Evolutionary conservation across 2,113 vertebrate genomes (phyloP).

Genomic region (Pedionomus torquatus): DNA sequence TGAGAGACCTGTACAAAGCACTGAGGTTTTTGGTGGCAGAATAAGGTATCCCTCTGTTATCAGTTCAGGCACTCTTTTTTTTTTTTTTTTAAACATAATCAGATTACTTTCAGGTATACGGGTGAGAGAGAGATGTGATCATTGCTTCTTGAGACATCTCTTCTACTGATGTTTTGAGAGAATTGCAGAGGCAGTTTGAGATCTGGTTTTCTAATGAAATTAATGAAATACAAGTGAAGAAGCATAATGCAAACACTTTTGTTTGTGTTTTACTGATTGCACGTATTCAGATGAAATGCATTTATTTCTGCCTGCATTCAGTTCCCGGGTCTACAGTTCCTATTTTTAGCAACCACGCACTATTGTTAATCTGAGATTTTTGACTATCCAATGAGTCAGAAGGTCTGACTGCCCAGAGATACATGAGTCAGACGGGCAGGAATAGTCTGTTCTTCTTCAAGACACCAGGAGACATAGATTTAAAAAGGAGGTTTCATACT

Average conservation of each 20-base stretch:
- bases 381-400: slow-evolving; percentile 74
- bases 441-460: slow-evolving; percentile 71
- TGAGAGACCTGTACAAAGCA: background rate
- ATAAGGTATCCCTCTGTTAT: rapidly evolving
- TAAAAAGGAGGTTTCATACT: slow-evolving; percentile 60
- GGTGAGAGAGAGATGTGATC: rapidly evolving
- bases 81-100: background rate
- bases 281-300: background rate
- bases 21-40: background rate
- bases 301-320: slow-evolving; percentile 48
- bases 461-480: slow-evolving; percentile 52
- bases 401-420: slow-evolving; percentile 73
- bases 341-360: slow-evolving; percentile 72
- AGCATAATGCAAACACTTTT: background rate
- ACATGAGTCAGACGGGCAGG: slow-evolving; percentile 75
- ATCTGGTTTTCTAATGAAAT: background rate
- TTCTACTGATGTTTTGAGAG: background rate
- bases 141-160: background rate
- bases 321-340: slow-evolving; percentile 19
- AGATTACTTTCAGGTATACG: background rate
- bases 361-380: slow-evolving; percentile 73
- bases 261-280: slow-evolving; percentile 5
- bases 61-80: background rate
- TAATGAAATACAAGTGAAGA: background rate
- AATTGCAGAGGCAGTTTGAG: background rate